Evolutionary conservation across 2,113 vertebrate genomes (phyloP).

Genomic region (Morone chrysops): DNA sequence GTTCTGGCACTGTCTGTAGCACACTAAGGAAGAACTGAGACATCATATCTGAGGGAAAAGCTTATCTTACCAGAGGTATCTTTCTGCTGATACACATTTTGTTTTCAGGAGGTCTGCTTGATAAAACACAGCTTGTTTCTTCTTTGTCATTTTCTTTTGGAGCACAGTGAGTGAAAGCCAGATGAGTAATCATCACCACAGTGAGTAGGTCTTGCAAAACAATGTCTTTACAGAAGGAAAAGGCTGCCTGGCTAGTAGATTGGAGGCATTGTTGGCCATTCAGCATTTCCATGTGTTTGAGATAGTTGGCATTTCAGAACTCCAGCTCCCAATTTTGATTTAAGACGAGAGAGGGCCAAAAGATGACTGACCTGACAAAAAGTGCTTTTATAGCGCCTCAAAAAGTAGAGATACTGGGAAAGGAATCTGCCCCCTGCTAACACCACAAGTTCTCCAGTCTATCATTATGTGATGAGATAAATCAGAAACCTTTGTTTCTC

Average conservation of each 20-base stretch:
- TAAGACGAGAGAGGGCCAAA: slow-evolving; percentile 56
- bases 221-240: slow-evolving; percentile 1
- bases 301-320: slow-evolving; percentile 39
- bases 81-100: slow-evolving; percentile 63
- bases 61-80: slow-evolving; percentile 60
- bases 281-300: slow-evolving; percentile 44
- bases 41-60: slow-evolving; percentile 50
- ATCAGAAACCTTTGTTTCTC: slow-evolving; percentile 21
- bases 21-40: slow-evolving; percentile 9
- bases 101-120: slow-evolving; percentile 43
- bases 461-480: slow-evolving; percentile 30
- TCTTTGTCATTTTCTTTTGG: slow-evolving; percentile 49
- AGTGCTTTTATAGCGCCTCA: slow-evolving; percentile 63
- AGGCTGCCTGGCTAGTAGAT: slow-evolving; percentile 19
- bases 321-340: slow-evolving; percentile 57
- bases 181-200: neutral
- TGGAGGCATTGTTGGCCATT: slow-evolving; percentile 14
- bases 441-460: slow-evolving; percentile 17
- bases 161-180: neutral
- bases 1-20: slow-evolving; percentile 10
- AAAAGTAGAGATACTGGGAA: slow-evolving; percentile 47
- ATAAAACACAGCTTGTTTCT: slow-evolving; percentile 56
- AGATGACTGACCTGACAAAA: slow-evolving; percentile 75
- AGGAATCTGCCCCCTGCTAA: slow-evolving; percentile 27
- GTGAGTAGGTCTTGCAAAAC: slow-evolving; percentile 9